These are phyloP conservation scores for Hypotaenidia okinawae DNA, from an alignment of 2,797 vertebrate genomes.

Conservation along the genomic window DNA sequence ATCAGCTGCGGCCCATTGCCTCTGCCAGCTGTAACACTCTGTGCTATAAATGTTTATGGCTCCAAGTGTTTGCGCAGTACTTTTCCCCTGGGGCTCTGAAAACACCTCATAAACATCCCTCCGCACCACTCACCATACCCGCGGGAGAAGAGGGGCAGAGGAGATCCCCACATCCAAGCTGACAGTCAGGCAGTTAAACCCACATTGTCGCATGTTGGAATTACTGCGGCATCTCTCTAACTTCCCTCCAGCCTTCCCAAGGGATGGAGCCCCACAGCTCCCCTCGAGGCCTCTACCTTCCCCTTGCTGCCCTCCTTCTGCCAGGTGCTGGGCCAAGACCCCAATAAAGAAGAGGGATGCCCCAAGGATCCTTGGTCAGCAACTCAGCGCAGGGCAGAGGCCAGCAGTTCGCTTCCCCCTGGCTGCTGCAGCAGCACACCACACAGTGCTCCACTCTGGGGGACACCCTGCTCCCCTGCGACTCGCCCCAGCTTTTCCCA, in stretches of 20 bases:
- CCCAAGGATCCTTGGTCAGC: background rate
- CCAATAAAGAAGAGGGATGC: background rate
- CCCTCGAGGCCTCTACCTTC: too few species aligned
- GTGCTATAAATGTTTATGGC: background rate
- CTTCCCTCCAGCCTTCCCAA: background rate
- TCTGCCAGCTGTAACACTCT: background rate
- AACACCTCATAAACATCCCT: background rate
- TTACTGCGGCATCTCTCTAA: fast-evolving
- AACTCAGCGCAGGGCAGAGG: background rate
- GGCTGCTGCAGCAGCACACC: fast-evolving
- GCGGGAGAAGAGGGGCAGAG: fast-evolving
- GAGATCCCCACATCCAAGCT: background rate
- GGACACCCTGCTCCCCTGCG: background rate
- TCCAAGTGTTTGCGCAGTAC: fast-evolving
- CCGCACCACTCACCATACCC: fast-evolving
- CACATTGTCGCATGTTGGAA: fast-evolving
- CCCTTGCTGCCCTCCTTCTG: background rate
- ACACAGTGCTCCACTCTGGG: fast-evolving
- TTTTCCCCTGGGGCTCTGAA: background rate
- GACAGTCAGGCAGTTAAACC: background rate
- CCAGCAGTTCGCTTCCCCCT: fast-evolving
- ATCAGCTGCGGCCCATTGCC: background rate
- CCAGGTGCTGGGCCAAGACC: background rate
- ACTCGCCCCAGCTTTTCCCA: background rate
- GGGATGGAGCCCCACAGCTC: fast-evolving